Conservation (phyloP, 2,797 vertebrate species). For the Gymnoscopelus microlampas region DNA sequence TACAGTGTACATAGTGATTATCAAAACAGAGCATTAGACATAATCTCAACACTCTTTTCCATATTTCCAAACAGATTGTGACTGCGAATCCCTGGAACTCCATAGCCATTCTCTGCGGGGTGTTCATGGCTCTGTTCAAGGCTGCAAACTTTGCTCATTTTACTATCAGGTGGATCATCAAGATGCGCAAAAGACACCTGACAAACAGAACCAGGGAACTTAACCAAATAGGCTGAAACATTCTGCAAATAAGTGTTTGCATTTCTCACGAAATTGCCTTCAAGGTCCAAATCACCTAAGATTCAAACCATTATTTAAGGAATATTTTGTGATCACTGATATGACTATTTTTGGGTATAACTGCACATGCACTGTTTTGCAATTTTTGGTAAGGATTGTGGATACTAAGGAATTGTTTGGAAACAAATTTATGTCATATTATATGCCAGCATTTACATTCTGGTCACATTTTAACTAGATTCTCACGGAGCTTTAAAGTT, state of each 20-base stretch:
- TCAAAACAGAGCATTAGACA: too few relatives aligned
- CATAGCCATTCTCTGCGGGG: conserved; percentile 93
- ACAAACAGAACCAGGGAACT: conserved; percentile 84
- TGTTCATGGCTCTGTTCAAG: conserved; percentile 97
- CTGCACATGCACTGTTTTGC: background rate
- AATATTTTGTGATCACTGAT: conserved; percentile 6
- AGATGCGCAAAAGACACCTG: conserved; percentile 89
- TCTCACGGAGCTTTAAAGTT: conserved; percentile 2
- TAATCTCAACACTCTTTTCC: background rate
- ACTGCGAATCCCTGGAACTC: conserved; percentile 96
- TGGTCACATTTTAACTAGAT: background rate
- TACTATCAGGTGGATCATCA: conserved; percentile 94
- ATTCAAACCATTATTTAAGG: too few relatives aligned
- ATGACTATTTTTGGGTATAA: background rate
- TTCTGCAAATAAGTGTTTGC: background rate
- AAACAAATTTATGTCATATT: too few relatives aligned
- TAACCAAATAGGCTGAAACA: conserved; percentile 85
- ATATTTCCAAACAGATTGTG: conserved; percentile 85
- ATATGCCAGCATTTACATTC: too few relatives aligned
- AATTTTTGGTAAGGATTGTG: background rate
- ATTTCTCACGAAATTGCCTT: background rate
- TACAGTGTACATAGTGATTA: too few relatives aligned
- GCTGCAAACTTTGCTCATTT: conserved; percentile 95
- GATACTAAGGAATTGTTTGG: background rate
- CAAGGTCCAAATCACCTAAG: background rate